phyloP scores from a whole-genome alignment of 2,113 vertebrate genomes.

The Caranx melampygus region DNA sequence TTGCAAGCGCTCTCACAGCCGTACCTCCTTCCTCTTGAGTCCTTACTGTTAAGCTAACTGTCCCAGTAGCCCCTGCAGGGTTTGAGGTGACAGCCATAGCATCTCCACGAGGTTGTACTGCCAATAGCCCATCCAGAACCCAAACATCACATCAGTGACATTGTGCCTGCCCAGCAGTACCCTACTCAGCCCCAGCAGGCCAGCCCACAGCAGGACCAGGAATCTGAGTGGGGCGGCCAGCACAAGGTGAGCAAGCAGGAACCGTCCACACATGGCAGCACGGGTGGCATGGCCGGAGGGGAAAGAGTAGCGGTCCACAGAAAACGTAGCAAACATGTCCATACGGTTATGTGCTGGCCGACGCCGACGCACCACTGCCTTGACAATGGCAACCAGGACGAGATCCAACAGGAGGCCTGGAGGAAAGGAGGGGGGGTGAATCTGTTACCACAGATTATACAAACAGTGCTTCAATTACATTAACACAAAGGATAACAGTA shows the following conservation, averaged over 20 bases:
- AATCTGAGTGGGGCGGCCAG: constrained; percentile 92
- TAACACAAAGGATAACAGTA: background rate
- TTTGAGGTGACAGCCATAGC: constrained; percentile 92
- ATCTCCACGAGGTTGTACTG: constrained; percentile 94
- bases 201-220: constrained; percentile 92
- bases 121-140: constrained; percentile 93
- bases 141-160: constrained; percentile 94
- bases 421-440: background rate
- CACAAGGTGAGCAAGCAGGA: constrained; percentile 94
- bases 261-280: constrained; percentile 92
- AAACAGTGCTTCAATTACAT: background rate
- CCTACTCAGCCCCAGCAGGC: constrained; percentile 91
- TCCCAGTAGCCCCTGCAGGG: constrained; percentile 86
- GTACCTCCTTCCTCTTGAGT: background rate
- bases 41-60: constrained; percentile 68
- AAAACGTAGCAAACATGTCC: constrained; percentile 98
- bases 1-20: background rate
- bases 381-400: constrained; percentile 88
- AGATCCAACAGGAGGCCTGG: constrained; percentile 92
- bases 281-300: constrained; percentile 96
- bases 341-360: constrained; percentile 95
- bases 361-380: constrained; percentile 91
- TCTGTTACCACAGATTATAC: background rate
- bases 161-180: constrained; percentile 97
- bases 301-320: constrained; percentile 97